Evolutionary conservation across 2,888 invertebrate species (phyloP), one percentile per base, ranked within the genome.

Genomic region (Nymphalis urticae): DNA sequence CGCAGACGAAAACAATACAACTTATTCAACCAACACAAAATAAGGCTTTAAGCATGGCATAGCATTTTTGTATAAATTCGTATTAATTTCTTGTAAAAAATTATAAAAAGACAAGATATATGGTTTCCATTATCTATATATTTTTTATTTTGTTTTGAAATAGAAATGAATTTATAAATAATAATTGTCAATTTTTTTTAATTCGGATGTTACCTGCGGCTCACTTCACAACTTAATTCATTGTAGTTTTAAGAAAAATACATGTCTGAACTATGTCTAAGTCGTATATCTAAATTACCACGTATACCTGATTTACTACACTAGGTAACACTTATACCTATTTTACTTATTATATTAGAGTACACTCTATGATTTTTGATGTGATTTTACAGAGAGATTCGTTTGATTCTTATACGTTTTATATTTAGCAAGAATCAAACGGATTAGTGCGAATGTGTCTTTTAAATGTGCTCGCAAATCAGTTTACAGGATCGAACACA

Each of bases 241-340:
- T 79, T 76, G 80, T 87, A 86, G 84, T 76, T 72, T 73, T 87
- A 87, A 90, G 88, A 78, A 78, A 86, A 92, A 90, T 88, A 93
- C 93, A 94, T 94, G 94, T 94, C 94, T 94, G 94, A 85, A 93
- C 94, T 93, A 93, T 94, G 94, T 93, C 78, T 83, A 72, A 75
- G 74, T 74, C 69, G 61, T 76, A 75, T 72, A 32, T 75, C 73
- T 77, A 75, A 76, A 76, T 76, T 72, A 72, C 77, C 78, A 74
- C 75, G 80, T 84, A 85, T 87, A 88, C 88, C 87, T 88, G 84
- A 86, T 81, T 82, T 82, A 78, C 68, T 86, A 87, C 85, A 75
- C 71, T 87, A 87, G 81, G 42, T 42, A 42, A 58, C 19, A 58
- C 42, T 42, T 27, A 27, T 58, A 58, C 19, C 36, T 42, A 58